phyloP scores from a whole-genome alignment of 2,797 vertebrate genomes.

The Tokudaia tokunoshimensis region DNA sequence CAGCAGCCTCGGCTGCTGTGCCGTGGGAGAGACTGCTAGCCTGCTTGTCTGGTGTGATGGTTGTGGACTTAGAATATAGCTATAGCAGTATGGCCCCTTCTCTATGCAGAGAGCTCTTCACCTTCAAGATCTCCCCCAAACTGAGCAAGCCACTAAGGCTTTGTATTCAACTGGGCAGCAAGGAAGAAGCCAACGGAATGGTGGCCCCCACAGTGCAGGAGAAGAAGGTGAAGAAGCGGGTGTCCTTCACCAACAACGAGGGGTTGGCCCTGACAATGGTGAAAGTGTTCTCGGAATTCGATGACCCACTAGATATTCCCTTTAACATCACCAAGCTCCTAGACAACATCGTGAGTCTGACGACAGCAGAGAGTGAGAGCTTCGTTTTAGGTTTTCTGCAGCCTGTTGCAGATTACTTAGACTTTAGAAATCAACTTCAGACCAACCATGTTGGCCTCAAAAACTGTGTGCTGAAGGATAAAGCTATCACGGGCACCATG shows the following conservation, averaged over 20 bases:
- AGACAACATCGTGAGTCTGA: conserved; percentile 88
- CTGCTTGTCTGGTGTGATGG: conserved; percentile 89
- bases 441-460: conserved; percentile 92
- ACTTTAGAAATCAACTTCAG: conserved; percentile 94
- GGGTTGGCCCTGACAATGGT: conserved; percentile 94
- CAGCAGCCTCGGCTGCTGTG: conserved; percentile 50
- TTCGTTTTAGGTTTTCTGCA: conserved; percentile 94
- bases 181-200: conserved; percentile 74
- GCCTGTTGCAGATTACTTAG: conserved; percentile 94
- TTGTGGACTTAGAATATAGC: conserved; percentile 93
- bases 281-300: conserved; percentile 94
- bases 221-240: conserved; percentile 91
- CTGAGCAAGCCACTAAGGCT: conserved; percentile 88
- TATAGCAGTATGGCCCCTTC: conserved; percentile 89
- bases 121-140: conserved; percentile 87
- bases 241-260: conserved; percentile 95
- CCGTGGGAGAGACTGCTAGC: conserved; percentile 85
- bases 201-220: conserved; percentile 77
- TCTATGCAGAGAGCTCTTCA: conserved; percentile 90
- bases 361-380: conserved; percentile 88
- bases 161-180: conserved; percentile 89
- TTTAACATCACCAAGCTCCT: conserved; percentile 91
- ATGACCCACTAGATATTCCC: conserved; percentile 92
- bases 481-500: conserved; percentile 91
- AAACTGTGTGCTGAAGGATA: conserved; percentile 94